Percentiles rank a stretch among this genome's conserved stretches.
Evolutionary conservation across 1,140 invertebrate genomes (phyloP).

Genomic region (Nilaparvata lugens): DNA sequence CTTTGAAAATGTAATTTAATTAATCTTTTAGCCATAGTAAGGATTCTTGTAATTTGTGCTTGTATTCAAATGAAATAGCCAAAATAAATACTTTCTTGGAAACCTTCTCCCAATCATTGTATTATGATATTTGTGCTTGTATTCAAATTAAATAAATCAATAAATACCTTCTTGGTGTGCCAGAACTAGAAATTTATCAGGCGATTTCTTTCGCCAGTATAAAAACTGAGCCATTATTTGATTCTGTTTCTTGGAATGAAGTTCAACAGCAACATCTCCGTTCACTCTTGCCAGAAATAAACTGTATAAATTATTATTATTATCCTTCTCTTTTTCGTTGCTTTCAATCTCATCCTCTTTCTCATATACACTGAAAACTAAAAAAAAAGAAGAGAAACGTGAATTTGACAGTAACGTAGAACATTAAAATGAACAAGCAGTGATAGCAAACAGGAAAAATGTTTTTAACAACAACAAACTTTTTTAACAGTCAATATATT

Average conservation of each 20-base stretch:
- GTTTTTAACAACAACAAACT: no score
- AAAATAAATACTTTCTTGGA: no score
- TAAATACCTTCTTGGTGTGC: conserved; percentile 69
- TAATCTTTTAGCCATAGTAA: conserved; percentile 43
- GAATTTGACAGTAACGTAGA: conserved; percentile 12
- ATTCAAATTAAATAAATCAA: neutral
- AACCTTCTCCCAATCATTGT: no score
- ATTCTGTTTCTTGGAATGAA: conserved; percentile 43
- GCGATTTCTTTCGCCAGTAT: conserved; percentile 53
- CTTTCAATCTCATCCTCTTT: neutral
- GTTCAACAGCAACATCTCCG: conserved; percentile 39
- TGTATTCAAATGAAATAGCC: conserved; percentile 16
- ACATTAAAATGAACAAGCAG: no score
- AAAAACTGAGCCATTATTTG: conserved; percentile 72
- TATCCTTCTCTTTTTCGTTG: conserved; percentile 31
- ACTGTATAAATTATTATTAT: conserved; percentile 38
- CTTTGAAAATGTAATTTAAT: conserved; percentile 27
- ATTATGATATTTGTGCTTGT: no score
- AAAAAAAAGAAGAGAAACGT: conserved; percentile 17
- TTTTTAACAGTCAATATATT: no score
- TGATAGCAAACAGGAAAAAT: no score
- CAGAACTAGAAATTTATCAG: conserved; percentile 56
- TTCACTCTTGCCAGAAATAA: conserved; percentile 46
- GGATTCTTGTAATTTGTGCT: conserved; percentile 34
- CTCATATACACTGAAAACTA: conserved; percentile 18